Conservation (phyloP, 30 jellyfish, hydroid and myxozoan genomes). For the Rhopilema esculentum region DNA sequence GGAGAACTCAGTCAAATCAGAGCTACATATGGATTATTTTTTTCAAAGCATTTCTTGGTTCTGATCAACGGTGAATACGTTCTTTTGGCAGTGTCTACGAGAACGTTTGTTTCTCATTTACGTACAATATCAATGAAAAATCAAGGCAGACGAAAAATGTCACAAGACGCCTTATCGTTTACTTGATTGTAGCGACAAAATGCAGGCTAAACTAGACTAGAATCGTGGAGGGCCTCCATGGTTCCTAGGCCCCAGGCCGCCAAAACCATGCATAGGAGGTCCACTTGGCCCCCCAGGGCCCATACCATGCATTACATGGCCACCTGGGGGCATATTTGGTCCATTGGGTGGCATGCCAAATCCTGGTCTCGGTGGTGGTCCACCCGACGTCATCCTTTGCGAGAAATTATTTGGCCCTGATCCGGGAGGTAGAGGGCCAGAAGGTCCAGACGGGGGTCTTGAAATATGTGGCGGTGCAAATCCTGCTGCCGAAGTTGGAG, state of each 20-base stretch:
- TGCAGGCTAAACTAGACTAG: no score
- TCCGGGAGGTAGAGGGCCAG: constrained; percentile 44
- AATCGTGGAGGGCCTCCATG: constrained; percentile 28
- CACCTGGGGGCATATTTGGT: constrained; percentile 53
- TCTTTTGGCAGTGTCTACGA: no score
- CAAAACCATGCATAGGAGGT: constrained; percentile 11
- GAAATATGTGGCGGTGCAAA: constrained; percentile 67
- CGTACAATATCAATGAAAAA: neutral
- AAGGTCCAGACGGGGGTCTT: constrained; percentile 68
- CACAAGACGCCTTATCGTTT: neutral
- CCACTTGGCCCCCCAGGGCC: constrained; percentile 45
- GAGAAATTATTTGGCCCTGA: constrained; percentile 44
- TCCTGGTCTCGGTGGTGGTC: constrained; percentile 57
- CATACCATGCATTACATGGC: constrained; percentile 46
- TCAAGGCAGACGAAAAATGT: neutral
- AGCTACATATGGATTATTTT: no score
- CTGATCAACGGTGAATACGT: no score
- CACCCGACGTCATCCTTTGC: constrained; percentile 33
- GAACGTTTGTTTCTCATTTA: neutral
- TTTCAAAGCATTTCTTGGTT: no score
- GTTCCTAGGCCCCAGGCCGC: constrained; percentile 13
- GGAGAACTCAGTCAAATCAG: no score
- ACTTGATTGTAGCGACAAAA: no score
- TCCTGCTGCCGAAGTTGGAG: constrained; percentile 29
- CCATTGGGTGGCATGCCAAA: constrained; percentile 59